These are phyloP conservation scores for Chymomyza caudatula DNA, from an alignment of 2,888 invertebrate species.

Conservation along the genomic window DNA sequence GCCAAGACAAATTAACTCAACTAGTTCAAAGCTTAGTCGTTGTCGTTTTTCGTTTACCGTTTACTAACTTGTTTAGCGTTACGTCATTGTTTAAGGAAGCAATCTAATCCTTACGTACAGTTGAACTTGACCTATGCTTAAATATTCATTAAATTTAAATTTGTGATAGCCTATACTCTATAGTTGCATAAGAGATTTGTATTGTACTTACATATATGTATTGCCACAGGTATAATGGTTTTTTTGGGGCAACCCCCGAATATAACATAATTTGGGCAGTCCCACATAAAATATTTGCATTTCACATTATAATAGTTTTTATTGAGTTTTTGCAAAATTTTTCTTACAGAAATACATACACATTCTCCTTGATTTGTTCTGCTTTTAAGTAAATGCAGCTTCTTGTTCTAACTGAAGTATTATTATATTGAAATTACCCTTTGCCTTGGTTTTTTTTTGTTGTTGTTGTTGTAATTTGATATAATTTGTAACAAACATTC, in stretches of 20 bases:
- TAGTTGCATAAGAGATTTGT: not conserved
- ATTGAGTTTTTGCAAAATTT: not conserved
- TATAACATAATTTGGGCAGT: not conserved
- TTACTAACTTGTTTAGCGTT: not conserved
- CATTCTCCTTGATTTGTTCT: not conserved
- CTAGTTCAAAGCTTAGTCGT: constrained; percentile 10
- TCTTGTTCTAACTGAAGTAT: not conserved
- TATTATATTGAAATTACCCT: not conserved
- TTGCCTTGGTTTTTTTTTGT: not conserved
- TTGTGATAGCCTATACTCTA: constrained; percentile 5
- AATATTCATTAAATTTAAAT: not conserved
- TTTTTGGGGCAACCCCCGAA: too few species aligned
- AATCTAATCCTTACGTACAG: not conserved
- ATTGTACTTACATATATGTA: not conserved
- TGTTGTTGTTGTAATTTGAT: too few species aligned
- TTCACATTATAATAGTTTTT: not conserved
- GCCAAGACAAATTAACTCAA: constrained; percentile 43
- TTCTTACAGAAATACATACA: not conserved
- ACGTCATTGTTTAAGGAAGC: not conserved
- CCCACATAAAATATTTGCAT: not conserved
- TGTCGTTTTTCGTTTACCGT: not conserved
- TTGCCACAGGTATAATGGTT: not conserved
- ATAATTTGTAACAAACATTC: not conserved
- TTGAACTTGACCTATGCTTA: not conserved
- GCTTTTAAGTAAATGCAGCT: not conserved